Evolutionary conservation across 2,797 vertebrate genomes (phyloP).

Genomic region (Spea hammondii): DNA sequence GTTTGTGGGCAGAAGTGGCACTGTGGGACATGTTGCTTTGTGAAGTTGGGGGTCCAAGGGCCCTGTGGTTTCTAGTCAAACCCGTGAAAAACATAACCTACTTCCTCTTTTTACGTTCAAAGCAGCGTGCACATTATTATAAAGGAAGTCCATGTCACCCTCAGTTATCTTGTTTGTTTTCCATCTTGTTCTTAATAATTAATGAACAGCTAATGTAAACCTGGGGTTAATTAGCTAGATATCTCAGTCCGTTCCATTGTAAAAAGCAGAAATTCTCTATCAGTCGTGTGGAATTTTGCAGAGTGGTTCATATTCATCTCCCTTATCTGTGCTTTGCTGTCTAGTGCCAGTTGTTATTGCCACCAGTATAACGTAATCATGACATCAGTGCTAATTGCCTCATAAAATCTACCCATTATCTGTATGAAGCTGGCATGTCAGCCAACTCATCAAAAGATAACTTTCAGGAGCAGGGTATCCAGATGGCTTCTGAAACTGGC

Average conservation of each 20-base stretch:
- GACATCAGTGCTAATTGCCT: conserved; percentile 12
- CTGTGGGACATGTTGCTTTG: too few relatives aligned
- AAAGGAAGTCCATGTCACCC: neutral
- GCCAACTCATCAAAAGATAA: conserved; percentile 26
- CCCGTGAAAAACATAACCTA: too few relatives aligned
- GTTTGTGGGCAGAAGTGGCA: too few relatives aligned
- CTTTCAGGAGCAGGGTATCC: conserved; percentile 10
- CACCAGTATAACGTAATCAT: conserved; percentile 9
- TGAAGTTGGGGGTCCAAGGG: too few relatives aligned
- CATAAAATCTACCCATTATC: conserved; percentile 39
- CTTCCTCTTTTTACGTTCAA: too few relatives aligned
- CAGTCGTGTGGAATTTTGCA: neutral
- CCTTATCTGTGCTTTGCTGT: conserved; percentile 10
- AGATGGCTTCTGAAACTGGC: conserved; percentile 20
- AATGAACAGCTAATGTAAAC: neutral
- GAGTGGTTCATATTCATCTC: conserved; percentile 9
- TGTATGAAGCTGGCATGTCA: conserved; percentile 1
- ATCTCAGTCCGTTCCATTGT: neutral
- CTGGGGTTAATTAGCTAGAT: neutral
- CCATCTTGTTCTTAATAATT: neutral
- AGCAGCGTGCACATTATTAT: too few relatives aligned
- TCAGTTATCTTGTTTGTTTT: neutral
- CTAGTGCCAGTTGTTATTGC: conserved; percentile 1
- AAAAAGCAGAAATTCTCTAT: conserved; percentile 8
- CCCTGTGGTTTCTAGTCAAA: too few relatives aligned